Evolutionary conservation across 2,888 invertebrate species (phyloP).

Genomic region (Meiosimyza decipiens): DNA sequence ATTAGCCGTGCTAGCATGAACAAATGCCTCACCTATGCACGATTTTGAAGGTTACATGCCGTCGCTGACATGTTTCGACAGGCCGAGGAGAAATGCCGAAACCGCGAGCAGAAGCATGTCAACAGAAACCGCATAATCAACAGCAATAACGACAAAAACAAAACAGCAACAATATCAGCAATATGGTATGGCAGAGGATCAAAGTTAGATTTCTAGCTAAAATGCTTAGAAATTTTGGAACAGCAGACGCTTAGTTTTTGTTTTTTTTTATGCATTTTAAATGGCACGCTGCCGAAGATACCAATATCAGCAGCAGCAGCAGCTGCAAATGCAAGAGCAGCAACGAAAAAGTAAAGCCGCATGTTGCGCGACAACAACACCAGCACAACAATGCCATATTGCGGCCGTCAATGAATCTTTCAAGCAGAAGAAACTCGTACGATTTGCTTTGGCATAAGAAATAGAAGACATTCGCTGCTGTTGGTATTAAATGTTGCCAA

Average conservation of each 20-base stretch:
- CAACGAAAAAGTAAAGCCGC: conserved; percentile 1
- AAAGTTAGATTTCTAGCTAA: conserved; percentile 15
- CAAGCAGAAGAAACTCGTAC: conserved; percentile 14
- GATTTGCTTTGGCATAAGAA: background rate
- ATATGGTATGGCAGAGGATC: conserved; percentile 15
- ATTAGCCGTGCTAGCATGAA: conserved; percentile 16
- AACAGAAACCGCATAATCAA: background rate
- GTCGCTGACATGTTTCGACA: conserved; percentile 20
- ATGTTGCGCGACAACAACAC: conserved; percentile 15
- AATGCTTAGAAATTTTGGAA: conserved; percentile 15
- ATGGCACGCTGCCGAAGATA: conserved; percentile 22
- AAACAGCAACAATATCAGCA: conserved; percentile 1
- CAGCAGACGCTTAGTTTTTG: conserved; percentile 6
- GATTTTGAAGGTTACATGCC: conserved; percentile 52
- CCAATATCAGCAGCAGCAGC: conserved; percentile 25
- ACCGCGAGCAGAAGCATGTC: conserved; percentile 9
- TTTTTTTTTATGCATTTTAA: conserved; percentile 17
- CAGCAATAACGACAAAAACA: conserved; percentile 14
- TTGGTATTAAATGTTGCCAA: conserved; percentile 13
- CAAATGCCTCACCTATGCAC: conserved; percentile 50
- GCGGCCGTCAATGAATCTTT: conserved; percentile 17
- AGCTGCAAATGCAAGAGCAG: background rate
- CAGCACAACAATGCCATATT: conserved; percentile 22
- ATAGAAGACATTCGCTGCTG: conserved; percentile 20
- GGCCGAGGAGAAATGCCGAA: conserved; percentile 33